Evolutionary conservation across 2,797 vertebrate species (phyloP).

Genomic region (Enteromius fasciolatus): DNA sequence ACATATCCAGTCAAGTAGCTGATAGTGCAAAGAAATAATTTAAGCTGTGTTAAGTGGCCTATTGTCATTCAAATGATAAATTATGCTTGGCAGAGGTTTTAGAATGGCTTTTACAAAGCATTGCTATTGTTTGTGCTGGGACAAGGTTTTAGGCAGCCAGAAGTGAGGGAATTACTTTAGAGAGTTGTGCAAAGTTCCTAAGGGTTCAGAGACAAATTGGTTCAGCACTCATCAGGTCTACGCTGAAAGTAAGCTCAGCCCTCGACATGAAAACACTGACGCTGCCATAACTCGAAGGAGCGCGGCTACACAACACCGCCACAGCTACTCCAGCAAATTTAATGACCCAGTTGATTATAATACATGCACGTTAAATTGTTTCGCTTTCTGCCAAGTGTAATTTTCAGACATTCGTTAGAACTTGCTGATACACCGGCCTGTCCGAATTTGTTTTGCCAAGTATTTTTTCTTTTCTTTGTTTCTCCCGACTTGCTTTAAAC

Average conservation of each 20-base stretch:
- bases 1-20: constrained; percentile 74
- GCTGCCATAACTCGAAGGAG: constrained; percentile 46
- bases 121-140: constrained; percentile 80
- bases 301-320: constrained; percentile 43
- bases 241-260: constrained; percentile 64
- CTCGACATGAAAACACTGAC: constrained; percentile 59
- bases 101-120: constrained; percentile 81
- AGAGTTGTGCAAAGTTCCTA: constrained; percentile 76
- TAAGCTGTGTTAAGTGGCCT: constrained; percentile 79
- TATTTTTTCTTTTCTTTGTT: constrained; percentile 1
- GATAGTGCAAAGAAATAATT: constrained; percentile 79
- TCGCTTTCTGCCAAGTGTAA: constrained; percentile 28
- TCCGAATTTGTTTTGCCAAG: constrained; percentile 1
- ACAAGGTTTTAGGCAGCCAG: constrained; percentile 76
- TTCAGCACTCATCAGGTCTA: constrained; percentile 71
- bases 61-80: constrained; percentile 86
- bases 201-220: constrained; percentile 80
- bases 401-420: constrained; percentile 22
- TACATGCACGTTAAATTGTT: constrained; percentile 32
- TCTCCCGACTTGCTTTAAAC: constrained; percentile 4
- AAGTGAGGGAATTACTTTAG: constrained; percentile 80
- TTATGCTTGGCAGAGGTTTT: constrained; percentile 82
- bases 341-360: constrained; percentile 37
- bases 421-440: neutral
- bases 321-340: constrained; percentile 35